Percentiles rank a stretch among this genome's conserved stretches.
Evolutionary conservation across 1,140 invertebrate species (phyloP).

Genomic region (Dufourea novaeangliae): DNA sequence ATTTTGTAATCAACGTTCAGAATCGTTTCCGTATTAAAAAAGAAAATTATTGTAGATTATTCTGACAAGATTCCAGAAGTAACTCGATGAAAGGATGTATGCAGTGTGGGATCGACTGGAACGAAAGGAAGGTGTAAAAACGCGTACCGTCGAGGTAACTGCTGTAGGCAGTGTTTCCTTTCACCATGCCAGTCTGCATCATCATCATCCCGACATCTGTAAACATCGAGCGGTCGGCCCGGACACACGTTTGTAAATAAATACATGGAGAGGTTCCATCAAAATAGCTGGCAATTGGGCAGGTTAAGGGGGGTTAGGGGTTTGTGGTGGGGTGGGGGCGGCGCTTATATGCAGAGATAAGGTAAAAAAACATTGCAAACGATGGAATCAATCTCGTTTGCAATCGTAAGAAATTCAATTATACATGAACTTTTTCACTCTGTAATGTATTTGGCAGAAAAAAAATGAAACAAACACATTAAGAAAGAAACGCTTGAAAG

Average conservation of each 20-base stretch:
- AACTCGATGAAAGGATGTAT: slow-evolving; percentile 28
- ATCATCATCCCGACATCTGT: slow-evolving; percentile 97
- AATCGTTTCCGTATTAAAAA: too few relatives aligned
- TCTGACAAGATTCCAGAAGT: slow-evolving; percentile 47
- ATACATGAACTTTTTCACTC: neutral
- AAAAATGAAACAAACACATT: too few relatives aligned
- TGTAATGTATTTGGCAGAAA: too few relatives aligned
- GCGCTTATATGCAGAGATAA: neutral
- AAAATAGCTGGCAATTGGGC: neutral
- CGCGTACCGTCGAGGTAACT: slow-evolving; percentile 90
- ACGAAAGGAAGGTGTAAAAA: slow-evolving; percentile 71
- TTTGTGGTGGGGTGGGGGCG: neutral
- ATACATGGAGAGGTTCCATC: slow-evolving; percentile 5
- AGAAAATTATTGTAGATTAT: slow-evolving; percentile 1
- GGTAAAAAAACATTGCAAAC: neutral
- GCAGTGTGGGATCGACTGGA: slow-evolving; percentile 54
- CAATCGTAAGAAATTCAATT: neutral
- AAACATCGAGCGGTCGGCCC: slow-evolving; percentile 84
- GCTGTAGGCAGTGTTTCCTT: slow-evolving; percentile 90
- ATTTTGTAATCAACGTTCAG: too few relatives aligned
- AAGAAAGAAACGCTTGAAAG: too few relatives aligned
- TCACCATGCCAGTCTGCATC: slow-evolving; percentile 96
- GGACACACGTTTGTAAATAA: slow-evolving; percentile 59
- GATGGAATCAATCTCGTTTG: neutral
- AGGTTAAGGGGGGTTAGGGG: too few relatives aligned